Evolutionary conservation across 2,113 vertebrate species (phyloP), one percentile per base, ranked within the genome.

Genomic region (Procavia capensis): DNA sequence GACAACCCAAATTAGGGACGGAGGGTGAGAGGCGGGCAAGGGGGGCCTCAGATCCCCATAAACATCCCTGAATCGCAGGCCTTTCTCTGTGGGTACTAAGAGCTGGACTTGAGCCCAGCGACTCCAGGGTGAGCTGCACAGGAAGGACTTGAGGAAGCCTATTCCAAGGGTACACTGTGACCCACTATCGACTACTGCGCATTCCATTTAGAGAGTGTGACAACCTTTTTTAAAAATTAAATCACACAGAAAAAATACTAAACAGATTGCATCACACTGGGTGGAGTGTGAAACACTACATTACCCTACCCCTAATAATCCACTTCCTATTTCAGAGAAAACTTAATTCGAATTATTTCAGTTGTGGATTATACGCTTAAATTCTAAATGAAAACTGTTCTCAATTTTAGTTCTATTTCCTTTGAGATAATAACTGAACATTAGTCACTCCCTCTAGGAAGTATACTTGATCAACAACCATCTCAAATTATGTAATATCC

Each of bases 211-310:
- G 61, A 39, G 45, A 95, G 47, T 68, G 43, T 78, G 36, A 72
- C 79, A 89, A 82, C 45, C 22, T 95, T 96, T 90, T 93, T 54
- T 50, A 80, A 81, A 95, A 78, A 90, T 94, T 74, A 96, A 72
- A 94, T 93, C 88, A 76, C 59, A 82, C 5, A 61, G 54, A 34
- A 64, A 80, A 94, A 96, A 79, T 3, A 83, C 7, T 89, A 93
- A 93, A 74, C 7, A 90, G 41, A 94, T 57, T 95, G 9, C 5
- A 90, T 57, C 47, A 82, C 9, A 39, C 39, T 27, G 29, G 29
- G 64, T 17, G 39, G 17, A 24, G 29, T 87, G 61, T 94, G 63
- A 90, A 86, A 87, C 36, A 68, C 6, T 39, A 72, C 72, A 83
- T 88, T 92, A 79, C 93, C 66, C 59, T 87, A 7, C 22, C 72